Evolutionary conservation across 2,888 invertebrate species (phyloP).

Genomic region (Zootermopsis nevadensis): DNA sequence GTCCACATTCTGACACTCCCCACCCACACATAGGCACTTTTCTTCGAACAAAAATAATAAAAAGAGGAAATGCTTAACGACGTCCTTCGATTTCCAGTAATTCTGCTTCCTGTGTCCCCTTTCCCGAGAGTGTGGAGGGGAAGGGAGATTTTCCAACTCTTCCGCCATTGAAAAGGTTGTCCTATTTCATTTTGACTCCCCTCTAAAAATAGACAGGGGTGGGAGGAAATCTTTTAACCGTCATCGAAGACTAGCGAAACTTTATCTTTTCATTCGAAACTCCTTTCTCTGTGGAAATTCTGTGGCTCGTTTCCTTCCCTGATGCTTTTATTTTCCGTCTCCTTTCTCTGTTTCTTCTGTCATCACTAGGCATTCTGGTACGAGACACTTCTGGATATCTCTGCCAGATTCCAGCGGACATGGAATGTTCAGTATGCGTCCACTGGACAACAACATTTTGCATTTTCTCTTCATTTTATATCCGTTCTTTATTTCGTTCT

Average conservation of each 20-base stretch:
- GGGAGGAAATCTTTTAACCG: background rate
- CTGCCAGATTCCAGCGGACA: background rate
- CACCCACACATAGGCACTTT: background rate
- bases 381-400: background rate
- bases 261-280: background rate
- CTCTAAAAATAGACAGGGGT: background rate
- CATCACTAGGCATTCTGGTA: background rate
- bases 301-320: background rate
- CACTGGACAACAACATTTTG: too few species aligned
- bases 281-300: background rate
- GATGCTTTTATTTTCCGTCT: background rate
- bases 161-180: slow-evolving; percentile 17
- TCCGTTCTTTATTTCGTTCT: too few species aligned
- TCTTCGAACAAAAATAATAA: slow-evolving; percentile 31
- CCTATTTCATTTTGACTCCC: slow-evolving; percentile 23
- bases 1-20: background rate
- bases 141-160: background rate
- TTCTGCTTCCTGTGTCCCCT: background rate
- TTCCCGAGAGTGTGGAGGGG: background rate
- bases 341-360: background rate
- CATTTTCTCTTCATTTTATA: too few species aligned
- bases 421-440: background rate
- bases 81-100: slow-evolving; percentile 50
- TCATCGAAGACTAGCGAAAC: slow-evolving; percentile 6
- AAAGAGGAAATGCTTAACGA: slow-evolving; percentile 46